Percentiles rank a stretch among this genome's conserved stretches.
phyloP scores from a whole-genome alignment of 2,113 vertebrate species.

The Chrysochloris asiatica region DNA sequence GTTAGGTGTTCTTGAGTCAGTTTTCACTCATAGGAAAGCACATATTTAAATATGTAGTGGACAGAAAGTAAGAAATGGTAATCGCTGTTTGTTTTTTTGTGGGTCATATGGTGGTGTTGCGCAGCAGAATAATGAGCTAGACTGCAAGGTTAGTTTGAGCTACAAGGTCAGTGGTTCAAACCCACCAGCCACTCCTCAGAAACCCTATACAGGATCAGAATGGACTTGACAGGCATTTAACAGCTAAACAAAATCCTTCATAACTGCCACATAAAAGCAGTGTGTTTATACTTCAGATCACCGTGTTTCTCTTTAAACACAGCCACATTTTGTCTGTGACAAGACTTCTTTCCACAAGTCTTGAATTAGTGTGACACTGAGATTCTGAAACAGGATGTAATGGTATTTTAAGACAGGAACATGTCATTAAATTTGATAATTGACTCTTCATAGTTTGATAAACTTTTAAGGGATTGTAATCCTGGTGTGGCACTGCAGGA shows the following conservation, averaged over 20 bases:
- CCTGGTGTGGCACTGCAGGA: too few relatives aligned
- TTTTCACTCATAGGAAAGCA: not conserved
- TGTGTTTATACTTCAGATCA: not conserved
- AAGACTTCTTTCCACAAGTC: not conserved
- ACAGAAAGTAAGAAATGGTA: not conserved
- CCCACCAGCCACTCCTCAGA: too few relatives aligned
- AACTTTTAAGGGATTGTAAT: not conserved
- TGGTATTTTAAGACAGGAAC: slow-evolving; percentile 1
- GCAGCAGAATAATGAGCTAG: too few relatives aligned
- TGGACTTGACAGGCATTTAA: too few relatives aligned
- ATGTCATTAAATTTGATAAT: not conserved
- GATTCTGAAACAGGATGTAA: not conserved
- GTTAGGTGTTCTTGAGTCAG: not conserved
- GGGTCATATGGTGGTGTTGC: not conserved
- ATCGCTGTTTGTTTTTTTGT: not conserved
- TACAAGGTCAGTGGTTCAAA: too few relatives aligned
- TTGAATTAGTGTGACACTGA: not conserved
- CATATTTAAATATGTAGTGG: not conserved
- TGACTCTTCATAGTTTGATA: not conserved
- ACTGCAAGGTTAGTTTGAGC: too few relatives aligned
- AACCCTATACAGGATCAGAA: too few relatives aligned
- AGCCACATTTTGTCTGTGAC: not conserved
- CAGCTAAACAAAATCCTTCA: too few relatives aligned
- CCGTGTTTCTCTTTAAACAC: not conserved
- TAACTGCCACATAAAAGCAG: not conserved